Conservation (phyloP, 2,797 vertebrate genomes). For the Onychomys torridus region DNA sequence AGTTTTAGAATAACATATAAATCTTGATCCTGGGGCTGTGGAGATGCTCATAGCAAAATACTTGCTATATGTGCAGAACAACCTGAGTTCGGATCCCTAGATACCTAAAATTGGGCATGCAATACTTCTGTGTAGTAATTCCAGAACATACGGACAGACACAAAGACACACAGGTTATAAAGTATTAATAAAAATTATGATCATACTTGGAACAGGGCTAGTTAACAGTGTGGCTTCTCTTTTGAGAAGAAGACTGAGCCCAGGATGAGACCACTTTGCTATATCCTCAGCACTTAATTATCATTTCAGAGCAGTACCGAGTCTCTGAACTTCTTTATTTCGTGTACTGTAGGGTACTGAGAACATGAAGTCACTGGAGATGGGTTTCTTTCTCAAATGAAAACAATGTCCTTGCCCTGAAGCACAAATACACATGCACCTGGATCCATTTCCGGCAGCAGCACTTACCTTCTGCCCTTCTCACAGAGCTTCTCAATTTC, state of each 20-base stretch:
- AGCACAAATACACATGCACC: not conserved
- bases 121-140: not conserved
- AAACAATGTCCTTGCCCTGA: not conserved
- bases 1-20: constrained; percentile 41
- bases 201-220: constrained; percentile 22
- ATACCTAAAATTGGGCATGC: not conserved
- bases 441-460: not conserved
- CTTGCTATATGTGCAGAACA: not conserved
- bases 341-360: not conserved
- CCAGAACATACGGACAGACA: not conserved
- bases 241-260: not conserved
- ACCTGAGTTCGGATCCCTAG: not conserved
- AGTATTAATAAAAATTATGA: not conserved
- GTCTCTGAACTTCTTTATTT: not conserved
- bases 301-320: constrained; percentile 7
- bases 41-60: not conserved
- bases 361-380: constrained; percentile 45
- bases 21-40: not conserved
- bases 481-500: constrained; percentile 90
- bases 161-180: not conserved
- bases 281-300: not conserved
- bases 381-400: constrained; percentile 57
- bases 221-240: not conserved
- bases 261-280: not conserved
- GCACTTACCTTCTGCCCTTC: constrained; percentile 87